Percentiles rank a stretch among this genome's conserved stretches.
These are phyloP conservation scores for Lycopodina hypogea DNA, from an alignment of 37 sponge, comb jelly and placozoan species.

Conservation along the genomic window DNA sequence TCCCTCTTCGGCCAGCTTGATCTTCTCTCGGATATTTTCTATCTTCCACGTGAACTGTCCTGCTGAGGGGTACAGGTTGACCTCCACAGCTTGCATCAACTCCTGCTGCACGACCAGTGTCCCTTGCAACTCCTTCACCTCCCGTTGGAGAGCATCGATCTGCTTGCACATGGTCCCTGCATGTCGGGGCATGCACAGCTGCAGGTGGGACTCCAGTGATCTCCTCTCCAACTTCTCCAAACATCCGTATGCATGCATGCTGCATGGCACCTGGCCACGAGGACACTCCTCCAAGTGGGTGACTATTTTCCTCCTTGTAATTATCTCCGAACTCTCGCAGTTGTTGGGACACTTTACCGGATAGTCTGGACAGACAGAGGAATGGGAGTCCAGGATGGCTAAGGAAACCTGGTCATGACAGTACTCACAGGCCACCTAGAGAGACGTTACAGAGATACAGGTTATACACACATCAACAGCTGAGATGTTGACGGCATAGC, in stretches of 20 bases:
- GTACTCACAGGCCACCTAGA: slow-evolving; percentile 34
- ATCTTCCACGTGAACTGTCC: slow-evolving; percentile 74
- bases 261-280: slow-evolving; percentile 17
- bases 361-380: slow-evolving; percentile 9
- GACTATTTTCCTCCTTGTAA: slow-evolving; percentile 16
- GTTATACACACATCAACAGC: too few relatives aligned
- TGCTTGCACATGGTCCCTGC: slow-evolving; percentile 7
- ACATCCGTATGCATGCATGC: slow-evolving; percentile 46
- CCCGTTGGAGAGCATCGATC: slow-evolving; percentile 38
- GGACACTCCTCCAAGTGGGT: slow-evolving; percentile 39
- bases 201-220: slow-evolving; percentile 20
- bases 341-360: slow-evolving; percentile 24
- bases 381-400: slow-evolving; percentile 13
- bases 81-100: not conserved
- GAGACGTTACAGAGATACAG: not conserved
- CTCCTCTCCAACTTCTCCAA: slow-evolving; percentile 27
- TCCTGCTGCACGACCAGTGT: slow-evolving; percentile 9
- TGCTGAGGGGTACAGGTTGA: slow-evolving; percentile 32
- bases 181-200: slow-evolving; percentile 28
- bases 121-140: slow-evolving; percentile 37
- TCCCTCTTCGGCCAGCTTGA: slow-evolving; percentile 21
- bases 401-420: slow-evolving; percentile 10
- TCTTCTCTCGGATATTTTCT: slow-evolving; percentile 45
- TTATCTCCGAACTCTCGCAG: not conserved
- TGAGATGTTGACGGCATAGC: too few relatives aligned